Conservation (phyloP, 2,888 invertebrate genomes). For the Tryphoninae sp. region DNA sequence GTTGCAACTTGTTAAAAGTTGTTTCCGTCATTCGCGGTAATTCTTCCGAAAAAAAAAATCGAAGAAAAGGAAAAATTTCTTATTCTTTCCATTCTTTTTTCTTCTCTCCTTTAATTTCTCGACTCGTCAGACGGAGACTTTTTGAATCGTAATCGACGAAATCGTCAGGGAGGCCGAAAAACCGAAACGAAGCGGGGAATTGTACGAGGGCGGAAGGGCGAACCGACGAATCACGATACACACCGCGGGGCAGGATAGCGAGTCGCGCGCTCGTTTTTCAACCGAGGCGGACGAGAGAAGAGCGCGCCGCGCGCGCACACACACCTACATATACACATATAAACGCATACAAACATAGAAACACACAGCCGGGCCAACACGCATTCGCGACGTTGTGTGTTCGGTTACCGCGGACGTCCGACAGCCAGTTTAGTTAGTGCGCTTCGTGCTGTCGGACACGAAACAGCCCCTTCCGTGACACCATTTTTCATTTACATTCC, state of each 20-base stretch:
- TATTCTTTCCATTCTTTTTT: background rate
- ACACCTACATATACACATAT: background rate
- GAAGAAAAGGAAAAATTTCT: no score
- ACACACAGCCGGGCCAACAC: slow-evolving; percentile 38
- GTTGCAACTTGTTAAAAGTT: no score
- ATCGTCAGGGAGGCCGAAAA: slow-evolving; percentile 23
- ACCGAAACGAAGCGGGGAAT: slow-evolving; percentile 56
- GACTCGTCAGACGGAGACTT: background rate
- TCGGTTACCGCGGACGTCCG: slow-evolving; percentile 59
- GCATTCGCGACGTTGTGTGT: slow-evolving; percentile 42
- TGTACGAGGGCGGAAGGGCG: slow-evolving; percentile 51
- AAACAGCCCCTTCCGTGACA: slow-evolving; percentile 45
- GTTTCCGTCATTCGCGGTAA: no score
- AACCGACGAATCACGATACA: slow-evolving; percentile 64
- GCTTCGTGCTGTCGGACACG: slow-evolving; percentile 69
- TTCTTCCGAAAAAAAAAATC: no score
- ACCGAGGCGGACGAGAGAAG: slow-evolving; percentile 30
- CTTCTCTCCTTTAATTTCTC: background rate
- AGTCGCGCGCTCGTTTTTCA: slow-evolving; percentile 54
- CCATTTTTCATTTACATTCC: background rate
- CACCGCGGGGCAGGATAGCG: slow-evolving; percentile 45
- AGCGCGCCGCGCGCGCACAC: slow-evolving; percentile 26
- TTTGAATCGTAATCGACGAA: background rate
- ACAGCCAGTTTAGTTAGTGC: slow-evolving; percentile 70
- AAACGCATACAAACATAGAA: background rate